phyloP scores from a whole-genome alignment of 2,888 invertebrate genomes.

The Elysia crispata region DNA sequence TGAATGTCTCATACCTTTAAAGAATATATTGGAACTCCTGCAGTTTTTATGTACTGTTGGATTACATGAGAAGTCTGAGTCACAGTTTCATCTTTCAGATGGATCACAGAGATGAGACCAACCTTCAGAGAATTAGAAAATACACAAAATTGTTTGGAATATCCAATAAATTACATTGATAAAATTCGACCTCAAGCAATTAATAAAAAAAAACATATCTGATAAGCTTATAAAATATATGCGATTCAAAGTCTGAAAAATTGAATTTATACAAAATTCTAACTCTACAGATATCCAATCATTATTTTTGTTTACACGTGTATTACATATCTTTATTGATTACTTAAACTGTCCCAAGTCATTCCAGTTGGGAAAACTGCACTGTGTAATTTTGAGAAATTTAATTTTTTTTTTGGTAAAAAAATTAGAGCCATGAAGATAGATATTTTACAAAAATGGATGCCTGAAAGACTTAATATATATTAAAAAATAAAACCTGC shows the following conservation, averaged over 20 bases:
- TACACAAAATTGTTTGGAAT: neutral
- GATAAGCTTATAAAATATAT: no score
- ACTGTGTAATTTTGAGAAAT: no score
- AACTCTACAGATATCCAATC: no score
- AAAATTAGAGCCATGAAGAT: neutral
- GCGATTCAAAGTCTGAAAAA: no score
- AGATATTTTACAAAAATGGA: neutral
- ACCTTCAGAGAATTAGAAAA: slow-evolving; percentile 76
- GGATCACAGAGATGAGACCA: slow-evolving; percentile 88
- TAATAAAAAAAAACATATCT: no score
- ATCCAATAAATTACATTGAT: neutral
- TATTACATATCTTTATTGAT: no score
- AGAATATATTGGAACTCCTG: slow-evolving; percentile 88
- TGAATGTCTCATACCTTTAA: slow-evolving; percentile 83
- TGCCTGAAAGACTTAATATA: no score
- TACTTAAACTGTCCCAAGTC: no score
- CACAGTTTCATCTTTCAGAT: slow-evolving; percentile 89
- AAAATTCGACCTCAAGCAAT: neutral
- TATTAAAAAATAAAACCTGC: no score
- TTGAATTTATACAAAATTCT: no score
- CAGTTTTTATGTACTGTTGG: slow-evolving; percentile 91
- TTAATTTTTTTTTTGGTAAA: neutral
- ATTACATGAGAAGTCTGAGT: slow-evolving; percentile 88
- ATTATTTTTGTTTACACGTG: no score
- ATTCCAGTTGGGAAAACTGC: no score